Evolutionary conservation across 2,113 vertebrate species (phyloP), one percentile per base, ranked within the genome.

Genomic region (Anoura caudifer): DNA sequence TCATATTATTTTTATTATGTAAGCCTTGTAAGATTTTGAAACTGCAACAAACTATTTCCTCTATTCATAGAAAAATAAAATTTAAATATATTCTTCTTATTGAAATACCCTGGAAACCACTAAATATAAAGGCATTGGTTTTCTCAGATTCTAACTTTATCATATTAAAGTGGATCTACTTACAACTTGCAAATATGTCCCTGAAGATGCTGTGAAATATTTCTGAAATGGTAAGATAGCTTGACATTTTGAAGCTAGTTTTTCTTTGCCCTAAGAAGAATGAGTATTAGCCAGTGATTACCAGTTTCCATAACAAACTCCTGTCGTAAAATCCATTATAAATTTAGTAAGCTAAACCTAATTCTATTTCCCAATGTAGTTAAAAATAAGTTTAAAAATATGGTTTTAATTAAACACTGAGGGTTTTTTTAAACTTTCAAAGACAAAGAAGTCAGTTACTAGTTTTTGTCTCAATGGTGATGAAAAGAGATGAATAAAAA

Each of bases 41-140:
- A 81, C 43, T 43, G 19, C 36, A 84, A 89, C 26, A 67, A 94
- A 86, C 20, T 89, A 87, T 69, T 84, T 36, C 76, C 6, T 47
- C 36, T 94, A 89, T 93, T 96, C 69, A 72, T 31, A 91, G 73
- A 38, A 88, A 95, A 91, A 88, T 75, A 4, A 85, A 83, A 86
- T 87, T 50, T 95, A 96, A 95, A 91, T 95, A 89, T 63, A 83
- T 47, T 80, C 28, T 14, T 85, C 38, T 93, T 69, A 84, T 22
- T 93, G 50, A 95, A 95, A 95, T 95, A 95, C 80, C 92, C 52
- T 95, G 59, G 75, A 95, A 97, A 91, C 50, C 80, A 14, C 45
- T 95, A 93, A 91, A 83, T 83, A 86, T 89, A 89, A 94, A 92
- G 13, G 4, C 31, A 70, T 72, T 75, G n/a, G 65, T 79, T 87